Evolutionary conservation across 2,888 invertebrate genomes (phyloP), one percentile per base, ranked within the genome.

Genomic region (Arctia plantaginis): DNA sequence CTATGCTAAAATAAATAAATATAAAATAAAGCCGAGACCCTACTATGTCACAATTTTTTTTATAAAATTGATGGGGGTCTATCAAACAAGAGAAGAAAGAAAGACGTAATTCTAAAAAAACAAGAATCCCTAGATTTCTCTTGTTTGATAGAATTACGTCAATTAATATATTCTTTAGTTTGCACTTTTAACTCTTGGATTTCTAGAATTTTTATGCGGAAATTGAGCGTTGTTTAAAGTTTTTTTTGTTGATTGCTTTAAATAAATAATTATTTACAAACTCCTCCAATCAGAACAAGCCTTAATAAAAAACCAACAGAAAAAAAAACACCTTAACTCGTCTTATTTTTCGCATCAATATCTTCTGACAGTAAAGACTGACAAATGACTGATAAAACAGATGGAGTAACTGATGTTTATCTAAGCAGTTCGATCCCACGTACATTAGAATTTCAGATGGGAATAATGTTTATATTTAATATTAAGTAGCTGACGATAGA

Each of bases 391-490:
- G 83, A 86, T 81, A 81, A 88, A 84, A 71, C 82, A 77, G 80
- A 73, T 80, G 80, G 74, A 78, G 68, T 79, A 72, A 80, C 47
- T 73, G 83, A 84, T 82, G 77, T 73, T 80, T 80, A 85, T 86
- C 84, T 80, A 55, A 13, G 44, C 82, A 87, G 88, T 86, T 79
- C 80, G 77, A 81, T 90, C 89, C 84, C 89, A 90, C 89, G 87
- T 86, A 71, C 76, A 90, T 90, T 90, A 87, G 86, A 89, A 88
- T 89, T 85, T 86, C 79, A 88, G 87, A 89, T 90, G 30, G 27
- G 76, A 76, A 76, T 76, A 76, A 73, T 76, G 76, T 76, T 72
- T 75, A 69, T 75, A 66, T 72, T 75, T 73, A 72, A 76, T 73
- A 70, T 70, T 76, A 73, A 76, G 73, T 73, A 73, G 69, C 75